Evolutionary conservation across 2,888 invertebrate species (phyloP).

Genomic region (Plebejus argus): DNA sequence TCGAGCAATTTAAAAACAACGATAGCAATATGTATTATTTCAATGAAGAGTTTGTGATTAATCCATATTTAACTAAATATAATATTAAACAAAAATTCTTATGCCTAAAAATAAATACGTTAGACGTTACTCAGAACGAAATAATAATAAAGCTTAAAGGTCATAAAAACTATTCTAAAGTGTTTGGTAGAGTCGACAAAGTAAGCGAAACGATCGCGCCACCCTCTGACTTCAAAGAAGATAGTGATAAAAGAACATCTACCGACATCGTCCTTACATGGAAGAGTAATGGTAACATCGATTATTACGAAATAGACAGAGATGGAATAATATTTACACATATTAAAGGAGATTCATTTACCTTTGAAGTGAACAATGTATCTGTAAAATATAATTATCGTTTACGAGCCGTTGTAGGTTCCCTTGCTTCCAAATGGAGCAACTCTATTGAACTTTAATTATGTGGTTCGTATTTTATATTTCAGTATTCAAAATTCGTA

Average conservation of each 20-base stretch:
- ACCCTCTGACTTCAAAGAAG: constrained; percentile 50
- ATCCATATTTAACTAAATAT: constrained; percentile 56
- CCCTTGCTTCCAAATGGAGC: constrained; percentile 66
- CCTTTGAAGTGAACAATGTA: constrained; percentile 54
- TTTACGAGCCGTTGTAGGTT: constrained; percentile 55
- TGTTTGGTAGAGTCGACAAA: constrained; percentile 50
- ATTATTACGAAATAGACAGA: constrained; percentile 66
- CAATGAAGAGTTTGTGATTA: constrained; percentile 55
- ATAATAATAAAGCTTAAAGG: constrained; percentile 61
- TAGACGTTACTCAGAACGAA: constrained; percentile 56
- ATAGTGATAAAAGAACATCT: constrained; percentile 50
- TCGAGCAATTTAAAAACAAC: constrained; percentile 54
- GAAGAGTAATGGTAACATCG: constrained; percentile 48
- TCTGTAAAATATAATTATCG: constrained; percentile 58
- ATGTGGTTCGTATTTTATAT: constrained; percentile 37
- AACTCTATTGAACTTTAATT: constrained; percentile 52
- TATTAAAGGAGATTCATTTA: constrained; percentile 50
- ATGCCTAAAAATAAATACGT: constrained; percentile 59
- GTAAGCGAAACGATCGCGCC: constrained; percentile 45
- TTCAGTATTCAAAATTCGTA: neutral
- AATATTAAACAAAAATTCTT: constrained; percentile 54
- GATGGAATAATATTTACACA: constrained; percentile 60
- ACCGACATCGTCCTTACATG: constrained; percentile 57
- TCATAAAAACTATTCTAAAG: constrained; percentile 50
- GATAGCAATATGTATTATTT: constrained; percentile 57